Base-by-base conservation (phyloP, 2,888 invertebrate species). In the Laspeyria flexula region DNA sequence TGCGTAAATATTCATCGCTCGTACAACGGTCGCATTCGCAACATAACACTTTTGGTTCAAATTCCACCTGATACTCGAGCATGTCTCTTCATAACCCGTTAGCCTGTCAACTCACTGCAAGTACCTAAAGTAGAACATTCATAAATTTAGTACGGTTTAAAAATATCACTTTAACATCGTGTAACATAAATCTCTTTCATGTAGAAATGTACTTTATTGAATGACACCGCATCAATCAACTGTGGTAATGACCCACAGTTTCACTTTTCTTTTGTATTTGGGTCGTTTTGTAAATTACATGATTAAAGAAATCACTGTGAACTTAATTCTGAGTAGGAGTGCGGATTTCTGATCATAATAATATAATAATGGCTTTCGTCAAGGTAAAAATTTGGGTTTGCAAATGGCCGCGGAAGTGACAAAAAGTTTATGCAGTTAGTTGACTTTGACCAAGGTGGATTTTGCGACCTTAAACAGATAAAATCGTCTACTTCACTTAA, bases 1-100 rank as follows among this genome's bases (percentile, higher is more conserved):
- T 85, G 83, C 83, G 84, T 78, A 87, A 86, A 81, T 67, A 59
- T 71, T 63, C 68, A 71, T 72, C 71, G 73, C 73, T 81, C 73
- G 71, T 69, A 73, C 70, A 63, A 64, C 53, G 50, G 44, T 48
- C 29, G 55, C 62, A 72, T 40, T 44, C 43, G 23, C 35, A 45
- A 33, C 34, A 35, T 70, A 49, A 52, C 27, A 33, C 27, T 59
- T 57, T 64, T 41, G 52, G 41, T 42, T 16, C 53, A 49, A 44
- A 45, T 29, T 37, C 50, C 18, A 42, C 29, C 44, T n/a, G n/a
- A n/a, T n/a, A n/a, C 43, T 43, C 49, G 42, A 37, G 33, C 18
- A 27, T 31, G 42, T 48, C 18, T 21, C 25, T 7, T 39, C 31
- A 27, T 18, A 10, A 7, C 10, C 15, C 16, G 34, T 10, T 34